phyloP scores from a whole-genome alignment of 2,888 invertebrate species.

The Xestia rhomboidea region DNA sequence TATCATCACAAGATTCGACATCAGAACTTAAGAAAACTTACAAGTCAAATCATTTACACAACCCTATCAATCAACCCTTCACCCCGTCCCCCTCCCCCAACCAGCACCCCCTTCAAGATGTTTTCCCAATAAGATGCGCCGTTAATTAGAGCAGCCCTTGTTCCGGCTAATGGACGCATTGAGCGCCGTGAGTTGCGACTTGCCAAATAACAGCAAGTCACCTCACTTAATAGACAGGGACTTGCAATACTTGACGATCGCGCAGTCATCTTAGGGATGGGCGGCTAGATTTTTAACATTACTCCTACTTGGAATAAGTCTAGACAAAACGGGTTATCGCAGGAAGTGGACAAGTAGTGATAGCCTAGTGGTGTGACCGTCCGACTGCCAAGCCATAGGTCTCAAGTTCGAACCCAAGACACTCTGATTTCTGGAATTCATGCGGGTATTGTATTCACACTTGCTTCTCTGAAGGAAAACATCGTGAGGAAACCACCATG shows the following conservation, averaged over 20 bases:
- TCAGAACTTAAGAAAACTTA: neutral
- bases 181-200: conserved; percentile 65
- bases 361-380: too few species aligned
- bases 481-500: too few species aligned
- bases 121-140: conserved; percentile 56
- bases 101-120: conserved; percentile 22
- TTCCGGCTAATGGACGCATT: conserved; percentile 77
- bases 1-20: neutral
- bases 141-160: conserved; percentile 75
- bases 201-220: conserved; percentile 69
- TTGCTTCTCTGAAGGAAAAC: too few species aligned
- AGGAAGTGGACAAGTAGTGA: neutral
- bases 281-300: neutral
- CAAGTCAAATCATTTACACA: conserved; percentile 16
- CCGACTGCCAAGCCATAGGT: too few species aligned
- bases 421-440: too few species aligned
- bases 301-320: neutral
- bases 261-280: conserved; percentile 39
- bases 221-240: conserved; percentile 68
- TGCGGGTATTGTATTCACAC: too few species aligned
- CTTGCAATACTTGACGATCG: conserved; percentile 55
- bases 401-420: too few species aligned
- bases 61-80: conserved; percentile 41
- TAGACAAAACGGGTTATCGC: neutral
- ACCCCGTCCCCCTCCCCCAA: neutral